Evolutionary conservation across 2,113 vertebrate species (phyloP).

Genomic region (Peromyscus leucopus): DNA sequence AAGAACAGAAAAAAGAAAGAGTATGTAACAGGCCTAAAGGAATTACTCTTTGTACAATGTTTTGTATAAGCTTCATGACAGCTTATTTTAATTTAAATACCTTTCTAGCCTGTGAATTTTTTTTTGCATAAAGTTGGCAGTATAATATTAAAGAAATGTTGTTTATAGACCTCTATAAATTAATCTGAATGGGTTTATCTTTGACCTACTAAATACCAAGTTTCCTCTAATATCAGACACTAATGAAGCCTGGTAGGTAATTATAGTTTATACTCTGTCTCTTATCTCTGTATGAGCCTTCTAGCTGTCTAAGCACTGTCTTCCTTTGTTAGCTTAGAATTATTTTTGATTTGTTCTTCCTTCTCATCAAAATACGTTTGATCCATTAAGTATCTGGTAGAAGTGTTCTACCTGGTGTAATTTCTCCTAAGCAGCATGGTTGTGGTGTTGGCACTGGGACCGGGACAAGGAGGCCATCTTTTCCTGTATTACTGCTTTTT

Average conservation of each 20-base stretch:
- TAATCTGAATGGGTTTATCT: neutral
- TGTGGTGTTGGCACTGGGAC: neutral
- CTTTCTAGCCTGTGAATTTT: neutral
- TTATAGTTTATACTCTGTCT: neutral
- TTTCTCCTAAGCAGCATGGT: neutral
- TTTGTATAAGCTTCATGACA: neutral
- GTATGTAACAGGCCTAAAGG: neutral
- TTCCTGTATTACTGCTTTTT: neutral
- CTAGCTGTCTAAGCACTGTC: neutral
- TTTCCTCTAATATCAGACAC: neutral
- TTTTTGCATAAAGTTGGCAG: neutral
- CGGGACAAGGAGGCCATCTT: neutral
- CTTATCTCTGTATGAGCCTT: neutral
- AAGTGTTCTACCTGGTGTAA: neutral
- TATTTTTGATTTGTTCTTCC: constrained; percentile 31
- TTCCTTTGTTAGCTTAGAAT: neutral
- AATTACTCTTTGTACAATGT: constrained; percentile 8
- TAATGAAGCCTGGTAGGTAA: neutral
- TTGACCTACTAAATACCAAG: neutral
- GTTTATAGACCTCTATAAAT: neutral
- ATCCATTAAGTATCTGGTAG: neutral
- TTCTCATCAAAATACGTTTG: neutral
- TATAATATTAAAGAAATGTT: constrained; percentile 30
- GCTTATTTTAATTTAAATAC: constrained; percentile 29
- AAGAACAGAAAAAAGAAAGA: too few species aligned